Evolutionary conservation across 1,140 invertebrate genomes (phyloP).

Genomic region (Aphelenchoides fujianensis): DNA sequence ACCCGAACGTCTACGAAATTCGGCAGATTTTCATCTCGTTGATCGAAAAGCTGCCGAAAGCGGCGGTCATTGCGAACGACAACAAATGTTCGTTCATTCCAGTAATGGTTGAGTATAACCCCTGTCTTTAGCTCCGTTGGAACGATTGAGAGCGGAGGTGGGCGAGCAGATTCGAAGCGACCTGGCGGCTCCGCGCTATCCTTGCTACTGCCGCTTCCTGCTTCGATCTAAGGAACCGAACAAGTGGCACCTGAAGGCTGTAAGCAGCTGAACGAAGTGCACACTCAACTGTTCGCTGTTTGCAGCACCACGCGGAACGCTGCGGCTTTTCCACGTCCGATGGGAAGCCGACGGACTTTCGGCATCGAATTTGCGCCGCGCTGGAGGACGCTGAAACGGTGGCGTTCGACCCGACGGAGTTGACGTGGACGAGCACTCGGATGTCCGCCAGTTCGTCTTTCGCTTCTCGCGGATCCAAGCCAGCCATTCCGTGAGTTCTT

Average conservation of each 20-base stretch:
- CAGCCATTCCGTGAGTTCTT: neutral
- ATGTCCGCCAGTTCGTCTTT: neutral
- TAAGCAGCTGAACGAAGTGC: neutral
- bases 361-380: neutral
- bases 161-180: neutral
- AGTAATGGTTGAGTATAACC: too few species aligned
- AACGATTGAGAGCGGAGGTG: neutral
- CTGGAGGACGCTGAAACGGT: neutral
- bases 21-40: conserved; percentile 15
- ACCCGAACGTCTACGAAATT: conserved; percentile 14
- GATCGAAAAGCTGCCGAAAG: conserved; percentile 15
- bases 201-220: conserved; percentile 7
- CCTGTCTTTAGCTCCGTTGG: conserved; percentile 6
- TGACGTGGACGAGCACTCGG: neutral
- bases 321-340: neutral
- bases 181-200: neutral
- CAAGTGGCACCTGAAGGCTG: conserved; percentile 8
- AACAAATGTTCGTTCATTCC: conserved; percentile 17
- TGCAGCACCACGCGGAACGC: neutral
- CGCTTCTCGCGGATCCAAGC: neutral
- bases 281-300: neutral
- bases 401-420: neutral
- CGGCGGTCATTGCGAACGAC: neutral
- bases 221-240: neutral
- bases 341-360: neutral